Base-by-base conservation (phyloP, 2,797 vertebrate genomes). In the Luscinia luscinia region DNA sequence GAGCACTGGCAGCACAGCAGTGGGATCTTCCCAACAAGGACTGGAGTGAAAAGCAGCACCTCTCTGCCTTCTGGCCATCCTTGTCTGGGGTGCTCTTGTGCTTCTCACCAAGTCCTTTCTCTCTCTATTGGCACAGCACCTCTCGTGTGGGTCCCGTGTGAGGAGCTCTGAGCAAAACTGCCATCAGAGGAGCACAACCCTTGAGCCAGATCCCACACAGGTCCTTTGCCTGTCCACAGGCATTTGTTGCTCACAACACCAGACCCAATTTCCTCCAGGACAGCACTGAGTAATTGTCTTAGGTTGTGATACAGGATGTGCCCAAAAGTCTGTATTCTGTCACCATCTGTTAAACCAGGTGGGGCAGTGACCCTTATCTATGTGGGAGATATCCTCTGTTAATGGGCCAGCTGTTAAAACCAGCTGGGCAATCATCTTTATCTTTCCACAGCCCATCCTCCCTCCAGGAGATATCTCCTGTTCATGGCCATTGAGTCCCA, bases 81-180 rank as follows among this genome's bases (percentile, higher is more conserved):
- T n/a, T n/a, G 17, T 7, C 15, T 52, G 49, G 28, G 36, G 5
- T 40, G 49, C 15, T 15, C 22, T n/a, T 41, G 49, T 51, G 8
- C 30, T 41, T 41, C 38, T n/a, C 49, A 70, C 12, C 49, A 41
- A 19, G 38, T 26, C 9, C 45, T 20, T 64, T 18, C 19, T 52
- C 9, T 22, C 48, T 23, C 23, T 24, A 30, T 12, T 36, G 32
- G 9, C 61, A 64, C 32, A 54, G 49, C 32, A 36, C 6, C 4
- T 12, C 61, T 34, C 0, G 0, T 19, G 38, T 9, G 9, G 24
- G 40, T 36, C 40, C n/a, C 40, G 10, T 30, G 49, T 55, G 61
- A 78, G 32, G 48, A 64, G 3, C 59, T 64, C 20, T 6, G 70
- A 73, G 20, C 48, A 24, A 19, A 45, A 24, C 26, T 54, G 16